phyloP scores from a whole-genome alignment of 2,797 vertebrate genomes.

The Squalus acanthias region DNA sequence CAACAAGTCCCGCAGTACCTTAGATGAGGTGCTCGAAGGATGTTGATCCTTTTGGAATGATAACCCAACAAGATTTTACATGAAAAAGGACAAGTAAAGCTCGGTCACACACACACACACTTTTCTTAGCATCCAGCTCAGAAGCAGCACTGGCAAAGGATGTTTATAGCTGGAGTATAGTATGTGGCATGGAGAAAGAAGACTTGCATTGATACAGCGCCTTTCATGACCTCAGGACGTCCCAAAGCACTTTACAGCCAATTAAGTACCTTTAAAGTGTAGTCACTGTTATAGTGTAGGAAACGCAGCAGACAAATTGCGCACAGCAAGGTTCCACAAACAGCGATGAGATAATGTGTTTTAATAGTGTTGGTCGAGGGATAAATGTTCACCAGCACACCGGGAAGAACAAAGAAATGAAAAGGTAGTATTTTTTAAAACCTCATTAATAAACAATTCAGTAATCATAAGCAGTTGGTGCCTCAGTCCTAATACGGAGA shows the following conservation, averaged over 20 bases:
- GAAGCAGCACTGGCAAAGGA: not conserved
- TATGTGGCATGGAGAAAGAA: not conserved
- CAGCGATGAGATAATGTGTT: not conserved
- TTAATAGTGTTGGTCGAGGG: not conserved
- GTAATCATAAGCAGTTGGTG: not conserved
- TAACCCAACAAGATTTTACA: not conserved
- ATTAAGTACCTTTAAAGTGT: not conserved
- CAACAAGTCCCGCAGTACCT: not conserved
- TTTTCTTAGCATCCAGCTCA: not conserved
- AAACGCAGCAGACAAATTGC: not conserved
- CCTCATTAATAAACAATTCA: not conserved
- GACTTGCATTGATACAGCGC: not conserved
- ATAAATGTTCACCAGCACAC: not conserved
- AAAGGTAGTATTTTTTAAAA: not conserved
- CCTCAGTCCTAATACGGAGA: not conserved
- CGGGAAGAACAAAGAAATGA: not conserved
- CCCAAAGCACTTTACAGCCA: not conserved
- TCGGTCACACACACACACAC: not conserved
- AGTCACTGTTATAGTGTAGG: not conserved
- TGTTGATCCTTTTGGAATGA: not conserved
- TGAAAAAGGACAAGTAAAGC: not conserved
- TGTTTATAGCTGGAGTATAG: not conserved
- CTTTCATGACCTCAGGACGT: not conserved
- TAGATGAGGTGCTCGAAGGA: not conserved
- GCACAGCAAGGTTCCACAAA: not conserved